Conservation (phyloP, 2,888 invertebrate species). For the Acrobasis consociella region DNA sequence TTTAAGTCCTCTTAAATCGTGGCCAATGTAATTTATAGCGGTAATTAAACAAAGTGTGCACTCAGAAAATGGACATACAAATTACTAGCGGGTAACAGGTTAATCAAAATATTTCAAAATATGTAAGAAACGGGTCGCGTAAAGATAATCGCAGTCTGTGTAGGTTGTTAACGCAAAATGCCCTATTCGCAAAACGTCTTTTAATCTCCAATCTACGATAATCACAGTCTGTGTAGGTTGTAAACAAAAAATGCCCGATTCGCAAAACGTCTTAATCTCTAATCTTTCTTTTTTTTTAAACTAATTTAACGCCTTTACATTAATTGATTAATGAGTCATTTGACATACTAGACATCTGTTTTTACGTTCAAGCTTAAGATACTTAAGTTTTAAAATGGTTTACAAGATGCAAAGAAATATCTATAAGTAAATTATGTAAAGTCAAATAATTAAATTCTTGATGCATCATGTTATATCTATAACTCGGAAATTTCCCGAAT, state of each 20-base stretch:
- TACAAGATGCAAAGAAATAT: too few relatives aligned
- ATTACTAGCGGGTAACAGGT: constrained; percentile 13
- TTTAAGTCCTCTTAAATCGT: not conserved
- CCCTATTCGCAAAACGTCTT: not conserved
- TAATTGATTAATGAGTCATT: too few relatives aligned
- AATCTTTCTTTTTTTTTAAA: too few relatives aligned
- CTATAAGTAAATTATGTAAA: too few relatives aligned
- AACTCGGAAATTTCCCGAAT: not conserved
- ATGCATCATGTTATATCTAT: too few relatives aligned
- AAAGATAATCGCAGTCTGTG: not conserved
- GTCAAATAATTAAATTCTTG: too few relatives aligned
- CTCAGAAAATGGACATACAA: constrained; percentile 15
- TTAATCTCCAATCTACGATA: too few relatives aligned
- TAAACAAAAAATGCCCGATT: not conserved
- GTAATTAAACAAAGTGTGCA: constrained; percentile 9
- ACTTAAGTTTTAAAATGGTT: too few relatives aligned
- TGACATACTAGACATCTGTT: too few relatives aligned
- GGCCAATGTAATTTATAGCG: constrained; percentile 5
- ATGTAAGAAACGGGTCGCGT: constrained; percentile 11
- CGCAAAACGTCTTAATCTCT: not conserved
- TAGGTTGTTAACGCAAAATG: not conserved
- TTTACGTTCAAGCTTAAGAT: too few relatives aligned
- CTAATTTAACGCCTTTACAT: too few relatives aligned
- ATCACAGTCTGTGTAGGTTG: not conserved
- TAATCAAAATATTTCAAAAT: constrained; percentile 24